phyloP scores from a whole-genome alignment of 92 coral and sea anemone species.

The Porites rus region DNA sequence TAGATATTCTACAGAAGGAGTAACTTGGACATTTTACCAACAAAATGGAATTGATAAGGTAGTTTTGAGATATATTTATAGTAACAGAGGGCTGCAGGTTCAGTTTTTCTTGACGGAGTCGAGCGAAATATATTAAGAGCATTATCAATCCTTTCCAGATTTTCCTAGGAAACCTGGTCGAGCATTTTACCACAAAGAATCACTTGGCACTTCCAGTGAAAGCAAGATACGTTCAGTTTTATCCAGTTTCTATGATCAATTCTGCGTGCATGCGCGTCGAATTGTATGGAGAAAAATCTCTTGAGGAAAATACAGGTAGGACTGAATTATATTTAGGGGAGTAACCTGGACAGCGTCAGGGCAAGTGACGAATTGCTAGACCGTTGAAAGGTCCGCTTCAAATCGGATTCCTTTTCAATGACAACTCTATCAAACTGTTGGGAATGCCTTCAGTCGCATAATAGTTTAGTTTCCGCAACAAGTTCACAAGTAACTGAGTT shows the following conservation, averaged over 20 bases:
- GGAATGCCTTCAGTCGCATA: too few species aligned
- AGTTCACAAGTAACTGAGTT: too few species aligned
- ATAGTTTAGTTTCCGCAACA: too few species aligned
- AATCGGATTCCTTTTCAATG: too few species aligned
- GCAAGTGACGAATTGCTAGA: too few species aligned
- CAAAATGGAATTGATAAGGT: constrained; percentile 38
- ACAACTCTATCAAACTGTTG: too few species aligned
- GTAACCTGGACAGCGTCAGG: too few species aligned
- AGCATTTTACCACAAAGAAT: constrained; percentile 13
- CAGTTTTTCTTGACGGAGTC: too few species aligned
- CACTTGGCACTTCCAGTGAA: constrained; percentile 29
- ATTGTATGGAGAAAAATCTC: constrained; percentile 23
- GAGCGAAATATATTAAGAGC: too few species aligned
- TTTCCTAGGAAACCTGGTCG: constrained; percentile 34
- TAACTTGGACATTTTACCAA: constrained; percentile 15
- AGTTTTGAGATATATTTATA: neutral
- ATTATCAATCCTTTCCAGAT: neutral
- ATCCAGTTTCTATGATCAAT: neutral
- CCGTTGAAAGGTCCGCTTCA: too few species aligned
- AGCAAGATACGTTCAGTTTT: constrained; percentile 11
- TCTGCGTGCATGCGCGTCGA: constrained; percentile 38
- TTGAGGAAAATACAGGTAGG: constrained; percentile 30
- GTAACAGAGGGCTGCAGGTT: too few species aligned
- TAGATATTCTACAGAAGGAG: constrained; percentile 15
- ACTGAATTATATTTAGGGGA: neutral